Evolutionary conservation across 2,113 vertebrate genomes (phyloP).

Genomic region (Acrocephalus kingi): DNA sequence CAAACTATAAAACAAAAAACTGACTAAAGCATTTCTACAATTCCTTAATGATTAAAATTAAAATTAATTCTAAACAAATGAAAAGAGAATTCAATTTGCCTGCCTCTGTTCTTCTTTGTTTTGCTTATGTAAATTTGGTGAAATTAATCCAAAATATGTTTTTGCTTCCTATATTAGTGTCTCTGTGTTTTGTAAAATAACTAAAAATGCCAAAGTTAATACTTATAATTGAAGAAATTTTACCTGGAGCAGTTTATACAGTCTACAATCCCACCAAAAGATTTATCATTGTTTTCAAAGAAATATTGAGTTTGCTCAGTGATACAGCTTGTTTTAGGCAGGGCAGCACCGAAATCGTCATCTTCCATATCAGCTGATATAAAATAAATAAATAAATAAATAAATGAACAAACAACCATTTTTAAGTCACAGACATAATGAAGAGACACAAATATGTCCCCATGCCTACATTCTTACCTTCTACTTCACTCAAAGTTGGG

Average conservation of each 20-base stretch:
- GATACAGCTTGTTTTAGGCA: slow-evolving; percentile 97
- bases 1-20: not conserved
- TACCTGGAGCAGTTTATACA: slow-evolving; percentile 98
- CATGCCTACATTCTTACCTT: slow-evolving; percentile 13
- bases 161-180: not conserved
- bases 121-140: not conserved
- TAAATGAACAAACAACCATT: not conserved
- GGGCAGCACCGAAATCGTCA: slow-evolving; percentile 84
- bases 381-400: slow-evolving; percentile 1
- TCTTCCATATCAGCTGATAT: slow-evolving; percentile 86
- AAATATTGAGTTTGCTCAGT: slow-evolving; percentile 99
- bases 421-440: not conserved
- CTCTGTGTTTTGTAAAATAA: not conserved
- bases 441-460: not conserved
- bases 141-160: not conserved
- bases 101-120: not conserved
- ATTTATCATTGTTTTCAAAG: slow-evolving; percentile 91
- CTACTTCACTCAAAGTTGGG: slow-evolving; percentile 18
- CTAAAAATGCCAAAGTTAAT: not conserved
- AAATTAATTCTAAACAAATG: not conserved
- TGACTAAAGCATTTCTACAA: not conserved
- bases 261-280: slow-evolving; percentile 89
- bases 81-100: not conserved
- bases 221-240: not conserved
- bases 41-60: not conserved